Base-by-base conservation (phyloP, 2,888 invertebrate genomes). In the Perdita meconis region DNA sequence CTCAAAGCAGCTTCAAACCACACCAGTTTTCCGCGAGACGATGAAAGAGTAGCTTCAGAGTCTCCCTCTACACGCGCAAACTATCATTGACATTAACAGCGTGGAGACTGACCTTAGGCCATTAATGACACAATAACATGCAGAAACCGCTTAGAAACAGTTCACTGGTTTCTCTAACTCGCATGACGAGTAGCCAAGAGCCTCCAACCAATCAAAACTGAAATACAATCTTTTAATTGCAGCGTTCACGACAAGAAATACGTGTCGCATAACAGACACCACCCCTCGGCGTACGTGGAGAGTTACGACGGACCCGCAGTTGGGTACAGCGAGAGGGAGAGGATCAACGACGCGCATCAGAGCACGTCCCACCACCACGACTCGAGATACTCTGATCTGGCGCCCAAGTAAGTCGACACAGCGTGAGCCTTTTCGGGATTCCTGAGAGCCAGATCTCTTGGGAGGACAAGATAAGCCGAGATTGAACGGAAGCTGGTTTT, bases 351-450 rank as follows among this genome's bases (percentile, higher is more conserved):
- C 77, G 89, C 89, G 63, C 93, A 90, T 86, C 90, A 92, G 90
- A 88, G 93, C 89, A 90, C 93, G 89, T 94, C 94, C 90, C 92
- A 94, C 82, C 93, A 94, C 83, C 93, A 93, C 64, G 95, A 96
- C 92, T 95, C 96, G 89, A 95, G 97, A 93, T 97, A 96, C 93
- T 95, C 96, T 92, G 97, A 97, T 93, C 96, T 96, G 95, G 97
- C 97, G 91, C 96, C 96, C 92, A 97, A 97, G 97, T 97, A 94
- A 96, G 96, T 95, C 16, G 16, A 4, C 16, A n/a, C 89, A 55
- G n/a, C n/a, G n/a, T 44, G n/a, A 55, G 6, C 30, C 59, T 36
- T 16, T 57, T 36, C n/a, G 0, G 3, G 8, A 63, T 59, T 47
- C 13, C 38, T n/a, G 24, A n/a, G n/a, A 24, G 13, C n/a, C 50